phyloP scores from a whole-genome alignment of 1,140 invertebrate species.

The Anoplophora glabripennis region DNA sequence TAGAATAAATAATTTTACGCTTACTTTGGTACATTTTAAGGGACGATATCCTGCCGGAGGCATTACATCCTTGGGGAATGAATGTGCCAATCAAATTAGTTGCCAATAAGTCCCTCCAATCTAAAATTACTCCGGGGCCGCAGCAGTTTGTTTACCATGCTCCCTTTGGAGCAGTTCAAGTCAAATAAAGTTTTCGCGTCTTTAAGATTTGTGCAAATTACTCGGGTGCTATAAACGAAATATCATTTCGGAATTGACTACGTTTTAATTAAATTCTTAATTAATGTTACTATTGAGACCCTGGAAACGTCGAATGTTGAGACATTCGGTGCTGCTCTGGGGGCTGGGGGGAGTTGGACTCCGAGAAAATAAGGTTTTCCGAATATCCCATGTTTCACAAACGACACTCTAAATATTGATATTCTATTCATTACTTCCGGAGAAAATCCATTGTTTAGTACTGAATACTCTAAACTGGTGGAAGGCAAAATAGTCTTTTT shows the following conservation, averaged over 20 bases:
- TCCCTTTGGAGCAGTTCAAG: constrained; percentile 12
- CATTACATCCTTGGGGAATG: constrained; percentile 23
- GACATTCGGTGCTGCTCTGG: too few relatives aligned
- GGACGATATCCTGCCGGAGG: constrained; percentile 17
- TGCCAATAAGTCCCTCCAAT: constrained; percentile 24
- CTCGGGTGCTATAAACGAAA: constrained; percentile 8
- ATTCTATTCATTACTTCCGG: too few relatives aligned
- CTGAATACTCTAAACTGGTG: too few relatives aligned
- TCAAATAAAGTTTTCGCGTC: constrained; percentile 12
- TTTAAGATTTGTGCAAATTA: constrained; percentile 5
- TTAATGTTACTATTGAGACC: constrained; percentile 9
- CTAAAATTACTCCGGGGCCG: constrained; percentile 8
- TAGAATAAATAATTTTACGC: constrained; percentile 24
- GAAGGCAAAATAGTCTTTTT: too few relatives aligned
- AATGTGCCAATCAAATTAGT: constrained; percentile 28
- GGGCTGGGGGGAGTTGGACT: too few relatives aligned
- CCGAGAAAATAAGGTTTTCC: too few relatives aligned
- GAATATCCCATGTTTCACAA: too few relatives aligned
- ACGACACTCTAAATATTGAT: too few relatives aligned
- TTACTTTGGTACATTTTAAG: constrained; percentile 22
- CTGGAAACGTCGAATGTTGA: too few relatives aligned
- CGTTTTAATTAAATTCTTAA: constrained; percentile 10
- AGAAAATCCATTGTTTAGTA: too few relatives aligned
- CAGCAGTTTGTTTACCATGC: constrained; percentile 2
- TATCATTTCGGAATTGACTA: constrained; percentile 7